Evolutionary conservation across 2,113 vertebrate species (phyloP).

Genomic region (Ariopsis seemanni): DNA sequence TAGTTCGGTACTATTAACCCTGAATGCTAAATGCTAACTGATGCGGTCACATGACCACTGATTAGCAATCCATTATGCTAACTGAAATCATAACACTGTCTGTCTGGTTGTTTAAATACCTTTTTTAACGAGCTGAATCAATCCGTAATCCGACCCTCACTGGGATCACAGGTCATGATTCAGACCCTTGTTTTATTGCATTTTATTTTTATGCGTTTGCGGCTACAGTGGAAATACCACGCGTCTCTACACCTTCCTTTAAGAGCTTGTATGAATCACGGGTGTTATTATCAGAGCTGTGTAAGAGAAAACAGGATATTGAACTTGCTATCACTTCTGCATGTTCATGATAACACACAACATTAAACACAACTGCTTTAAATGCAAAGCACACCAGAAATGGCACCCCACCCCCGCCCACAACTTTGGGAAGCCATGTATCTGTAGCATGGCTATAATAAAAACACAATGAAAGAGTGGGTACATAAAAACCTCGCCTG

Average conservation of each 20-base stretch:
- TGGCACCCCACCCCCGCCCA: not conserved
- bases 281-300: not conserved
- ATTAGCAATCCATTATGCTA: not conserved
- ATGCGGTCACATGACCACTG: not conserved
- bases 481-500: constrained; percentile 19
- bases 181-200: not conserved
- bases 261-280: not conserved
- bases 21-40: not conserved
- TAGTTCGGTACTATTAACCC: not conserved
- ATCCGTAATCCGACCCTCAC: not conserved
- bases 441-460: constrained; percentile 21
- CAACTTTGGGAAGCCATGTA: not conserved
- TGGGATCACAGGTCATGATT: not conserved
- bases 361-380: constrained; percentile 31
- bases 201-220: not conserved
- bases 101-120: not conserved
- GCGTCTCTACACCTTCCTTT: not conserved
- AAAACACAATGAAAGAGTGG: constrained; percentile 3
- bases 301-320: constrained; percentile 30
- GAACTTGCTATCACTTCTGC: constrained; percentile 11
- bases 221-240: not conserved
- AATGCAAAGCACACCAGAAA: constrained; percentile 14
- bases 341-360: constrained; percentile 26
- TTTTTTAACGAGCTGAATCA: not conserved
- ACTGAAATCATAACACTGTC: not conserved